Conservation (phyloP, 1,140 invertebrate species). For the Pogonomyrmex californicus region DNA sequence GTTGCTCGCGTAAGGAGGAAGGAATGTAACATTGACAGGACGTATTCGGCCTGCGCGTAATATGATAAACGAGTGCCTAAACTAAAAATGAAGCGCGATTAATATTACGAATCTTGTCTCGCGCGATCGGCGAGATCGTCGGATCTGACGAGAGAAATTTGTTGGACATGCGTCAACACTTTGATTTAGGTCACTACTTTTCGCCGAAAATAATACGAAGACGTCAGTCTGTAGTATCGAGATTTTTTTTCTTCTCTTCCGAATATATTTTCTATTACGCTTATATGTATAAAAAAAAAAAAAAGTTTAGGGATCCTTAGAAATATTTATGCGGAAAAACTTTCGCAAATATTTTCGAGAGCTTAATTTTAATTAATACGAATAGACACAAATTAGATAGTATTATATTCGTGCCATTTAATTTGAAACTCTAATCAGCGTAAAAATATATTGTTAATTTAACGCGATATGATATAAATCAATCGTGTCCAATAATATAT, state of each 20-base stretch:
- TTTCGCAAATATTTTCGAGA: not conserved
- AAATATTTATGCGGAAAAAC: not conserved
- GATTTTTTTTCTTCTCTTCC: not conserved
- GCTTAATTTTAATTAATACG: not conserved
- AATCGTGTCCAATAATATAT: not conserved
- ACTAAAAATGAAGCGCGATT: conserved; percentile 17
- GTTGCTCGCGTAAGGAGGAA: conserved; percentile 18
- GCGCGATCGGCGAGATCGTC: not conserved
- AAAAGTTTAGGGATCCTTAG: not conserved
- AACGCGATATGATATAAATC: not conserved
- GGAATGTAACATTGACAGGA: conserved; percentile 62
- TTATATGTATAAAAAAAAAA: not conserved
- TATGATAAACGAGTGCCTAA: conserved; percentile 33
- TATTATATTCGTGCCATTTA: not conserved
- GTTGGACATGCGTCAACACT: not conserved
- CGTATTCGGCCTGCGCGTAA: conserved; percentile 10
- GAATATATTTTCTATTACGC: not conserved
- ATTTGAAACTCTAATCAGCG: not conserved
- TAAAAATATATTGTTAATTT: conserved; percentile 13
- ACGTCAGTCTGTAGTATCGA: not conserved
- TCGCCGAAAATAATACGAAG: not conserved
- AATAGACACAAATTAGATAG: not conserved
- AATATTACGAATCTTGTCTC: conserved; percentile 6
- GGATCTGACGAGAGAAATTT: not conserved
- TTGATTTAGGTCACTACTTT: not conserved